Percentiles rank a stretch among this genome's conserved stretches.
Conservation (phyloP, 2,888 invertebrate species). For the Dicranocentrus wangi region DNA sequence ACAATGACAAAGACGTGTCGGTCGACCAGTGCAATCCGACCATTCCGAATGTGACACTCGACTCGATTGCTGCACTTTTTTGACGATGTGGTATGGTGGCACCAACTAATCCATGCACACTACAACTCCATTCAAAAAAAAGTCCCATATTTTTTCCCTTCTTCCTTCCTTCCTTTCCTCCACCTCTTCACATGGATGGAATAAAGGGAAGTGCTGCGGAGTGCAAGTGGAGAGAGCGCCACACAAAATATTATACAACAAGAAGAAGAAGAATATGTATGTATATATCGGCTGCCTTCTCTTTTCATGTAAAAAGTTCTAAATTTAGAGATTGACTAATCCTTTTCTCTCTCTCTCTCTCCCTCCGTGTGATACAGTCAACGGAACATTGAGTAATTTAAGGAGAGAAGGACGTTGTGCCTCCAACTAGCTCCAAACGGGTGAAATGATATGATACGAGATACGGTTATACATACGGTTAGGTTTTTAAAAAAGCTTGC, state of each 20-base stretch:
- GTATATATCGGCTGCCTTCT: background rate
- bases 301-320: constrained; percentile 35
- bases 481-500: background rate
- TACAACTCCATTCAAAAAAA: background rate
- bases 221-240: no score
- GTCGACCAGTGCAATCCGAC: no score
- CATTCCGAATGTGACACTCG: no score
- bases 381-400: background rate
- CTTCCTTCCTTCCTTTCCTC: constrained; percentile 5
- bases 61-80: no score
- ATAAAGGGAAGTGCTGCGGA: no score
- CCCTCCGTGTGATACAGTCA: background rate
- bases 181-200: constrained; percentile 7
- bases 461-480: background rate
- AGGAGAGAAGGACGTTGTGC: background rate
- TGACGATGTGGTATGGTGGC: no score
- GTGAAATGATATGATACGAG: constrained; percentile 1
- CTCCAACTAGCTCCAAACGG: background rate
- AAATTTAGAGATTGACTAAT: constrained; percentile 66
- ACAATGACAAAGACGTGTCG: no score
- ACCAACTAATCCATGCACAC: no score
- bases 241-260: no score
- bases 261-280: background rate
- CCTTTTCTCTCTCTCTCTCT: constrained; percentile 11
- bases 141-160: background rate